phyloP scores from a whole-genome alignment of 2,888 invertebrate genomes.

The Laothoe populi region DNA sequence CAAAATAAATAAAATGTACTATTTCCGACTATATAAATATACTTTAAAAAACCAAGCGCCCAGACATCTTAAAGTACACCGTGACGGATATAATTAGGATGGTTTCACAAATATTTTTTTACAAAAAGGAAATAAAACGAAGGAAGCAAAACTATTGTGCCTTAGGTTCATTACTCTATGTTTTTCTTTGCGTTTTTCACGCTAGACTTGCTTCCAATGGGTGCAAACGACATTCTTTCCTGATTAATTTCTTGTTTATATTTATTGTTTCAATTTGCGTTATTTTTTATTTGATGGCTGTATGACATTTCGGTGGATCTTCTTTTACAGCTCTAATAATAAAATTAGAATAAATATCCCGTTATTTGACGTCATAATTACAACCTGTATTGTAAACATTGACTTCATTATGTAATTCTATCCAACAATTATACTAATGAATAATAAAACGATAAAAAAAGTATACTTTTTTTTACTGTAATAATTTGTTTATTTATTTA shows the following conservation, averaged over 20 bases:
- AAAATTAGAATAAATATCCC: not conserved
- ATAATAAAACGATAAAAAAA: too few species aligned
- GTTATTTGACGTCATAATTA: not conserved
- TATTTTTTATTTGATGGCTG: not conserved
- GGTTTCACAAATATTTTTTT: slow-evolving; percentile 8
- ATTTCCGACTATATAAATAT: not conserved
- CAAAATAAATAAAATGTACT: not conserved
- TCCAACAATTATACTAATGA: not conserved
- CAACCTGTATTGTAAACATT: not conserved
- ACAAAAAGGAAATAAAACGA: slow-evolving; percentile 15
- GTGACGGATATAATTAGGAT: not conserved
- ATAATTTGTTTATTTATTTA: not conserved
- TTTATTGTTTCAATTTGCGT: not conserved
- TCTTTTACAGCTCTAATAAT: not conserved
- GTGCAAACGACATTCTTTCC: slow-evolving; percentile 13
- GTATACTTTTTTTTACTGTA: too few species aligned
- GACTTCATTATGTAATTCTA: not conserved
- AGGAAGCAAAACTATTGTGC: slow-evolving; percentile 32
- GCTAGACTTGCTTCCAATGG: slow-evolving; percentile 26
- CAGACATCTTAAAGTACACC: not conserved
- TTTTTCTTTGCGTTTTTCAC: slow-evolving; percentile 29
- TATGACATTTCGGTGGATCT: not conserved
- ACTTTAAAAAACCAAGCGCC: not conserved
- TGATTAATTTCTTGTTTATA: slow-evolving; percentile 6
- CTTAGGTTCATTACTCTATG: slow-evolving; percentile 25